These are phyloP conservation scores for Polydrusus cervinus DNA, from an alignment of 2,888 invertebrate species.

Conservation along the genomic window DNA sequence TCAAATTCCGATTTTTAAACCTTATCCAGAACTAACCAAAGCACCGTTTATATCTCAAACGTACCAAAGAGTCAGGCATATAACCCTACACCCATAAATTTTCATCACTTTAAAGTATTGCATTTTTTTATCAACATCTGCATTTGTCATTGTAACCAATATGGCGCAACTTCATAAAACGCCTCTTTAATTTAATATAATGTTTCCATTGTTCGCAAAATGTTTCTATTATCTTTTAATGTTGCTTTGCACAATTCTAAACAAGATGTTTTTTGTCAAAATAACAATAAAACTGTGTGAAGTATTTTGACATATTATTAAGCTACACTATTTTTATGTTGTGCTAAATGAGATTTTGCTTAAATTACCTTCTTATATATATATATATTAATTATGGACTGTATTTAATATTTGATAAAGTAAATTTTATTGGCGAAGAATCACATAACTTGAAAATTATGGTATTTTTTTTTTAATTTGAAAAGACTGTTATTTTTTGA, in stretches of 20 bases:
- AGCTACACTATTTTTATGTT: constrained; percentile 3
- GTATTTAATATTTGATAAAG: too few species aligned
- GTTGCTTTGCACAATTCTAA: constrained; percentile 15
- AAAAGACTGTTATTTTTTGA: too few species aligned
- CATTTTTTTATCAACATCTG: background rate
- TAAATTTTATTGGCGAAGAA: too few species aligned
- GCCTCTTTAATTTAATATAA: constrained; percentile 13
- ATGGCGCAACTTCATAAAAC: constrained; percentile 16
- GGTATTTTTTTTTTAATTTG: too few species aligned
- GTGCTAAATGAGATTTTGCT: constrained; percentile 2
- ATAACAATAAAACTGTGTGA: constrained; percentile 26
- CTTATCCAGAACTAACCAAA: too few species aligned
- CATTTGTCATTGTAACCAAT: constrained; percentile 6
- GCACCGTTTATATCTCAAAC: too few species aligned
- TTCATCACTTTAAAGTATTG: background rate
- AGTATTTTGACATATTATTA: constrained; percentile 13
- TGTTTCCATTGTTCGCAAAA: constrained; percentile 18
- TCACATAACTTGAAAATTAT: too few species aligned
- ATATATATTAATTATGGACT: too few species aligned
- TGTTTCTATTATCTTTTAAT: constrained; percentile 26
- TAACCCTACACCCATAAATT: too few species aligned
- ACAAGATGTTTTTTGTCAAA: constrained; percentile 27
- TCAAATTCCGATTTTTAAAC: too few species aligned
- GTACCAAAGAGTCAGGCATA: too few species aligned
- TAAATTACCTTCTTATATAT: too few species aligned